Percentiles rank a stretch among this genome's conserved stretches.
phyloP scores from a whole-genome alignment of 1,140 invertebrate genomes.

The Lepidotrigona ventralis region DNA sequence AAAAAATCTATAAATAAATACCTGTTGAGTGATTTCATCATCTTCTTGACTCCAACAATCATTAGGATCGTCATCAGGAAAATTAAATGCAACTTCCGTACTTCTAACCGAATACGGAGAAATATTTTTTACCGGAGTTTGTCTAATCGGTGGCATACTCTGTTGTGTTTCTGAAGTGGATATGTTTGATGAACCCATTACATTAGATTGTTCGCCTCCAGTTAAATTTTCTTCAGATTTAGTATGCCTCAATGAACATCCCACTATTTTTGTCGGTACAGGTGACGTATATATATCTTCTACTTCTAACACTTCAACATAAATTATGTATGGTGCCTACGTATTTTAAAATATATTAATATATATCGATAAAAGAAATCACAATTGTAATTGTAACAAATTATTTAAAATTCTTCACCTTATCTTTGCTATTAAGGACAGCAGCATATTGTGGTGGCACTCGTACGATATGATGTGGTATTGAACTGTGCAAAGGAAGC shows the following conservation, averaged over 20 bases:
- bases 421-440: constrained; percentile 99
- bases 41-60: constrained; percentile 97
- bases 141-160: constrained; percentile 65
- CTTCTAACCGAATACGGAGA: constrained; percentile 66
- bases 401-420: constrained; percentile 81
- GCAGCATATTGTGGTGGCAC: constrained; percentile 97
- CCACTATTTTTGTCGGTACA: constrained; percentile 89
- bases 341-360: constrained; percentile 54
- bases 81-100: constrained; percentile 75
- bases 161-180: constrained; percentile 67
- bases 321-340: constrained; percentile 98
- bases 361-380: not conserved
- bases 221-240: constrained; percentile 96
- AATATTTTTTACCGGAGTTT: constrained; percentile 73
- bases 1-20: constrained; percentile 62
- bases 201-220: constrained; percentile 76
- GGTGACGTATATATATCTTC: constrained; percentile 91
- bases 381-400: not conserved
- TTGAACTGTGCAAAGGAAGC: constrained; percentile 90
- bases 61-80: constrained; percentile 83
- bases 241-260: constrained; percentile 91
- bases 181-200: constrained; percentile 67
- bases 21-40: constrained; percentile 93
- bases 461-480: constrained; percentile 91
- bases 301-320: constrained; percentile 97